Evolutionary conservation across 1,140 invertebrate species (phyloP).

Genomic region (Lordiphosa stackelbergi): DNA sequence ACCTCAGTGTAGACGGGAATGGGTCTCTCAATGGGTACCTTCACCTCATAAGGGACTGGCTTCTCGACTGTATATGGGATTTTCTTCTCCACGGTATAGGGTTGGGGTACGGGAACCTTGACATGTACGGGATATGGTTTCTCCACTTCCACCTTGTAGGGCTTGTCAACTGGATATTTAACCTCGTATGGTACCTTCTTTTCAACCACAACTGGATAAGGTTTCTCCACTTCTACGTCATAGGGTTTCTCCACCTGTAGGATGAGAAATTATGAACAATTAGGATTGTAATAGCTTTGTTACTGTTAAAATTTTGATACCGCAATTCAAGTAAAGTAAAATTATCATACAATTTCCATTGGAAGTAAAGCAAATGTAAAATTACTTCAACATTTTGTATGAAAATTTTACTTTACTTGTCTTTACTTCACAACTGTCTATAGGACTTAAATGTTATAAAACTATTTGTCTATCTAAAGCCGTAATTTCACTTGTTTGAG

Average conservation of each 20-base stretch:
- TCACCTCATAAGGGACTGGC: constrained; percentile 86
- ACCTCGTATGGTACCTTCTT: constrained; percentile 80
- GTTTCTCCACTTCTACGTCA: constrained; percentile 86
- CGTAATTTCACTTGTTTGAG: too few relatives aligned
- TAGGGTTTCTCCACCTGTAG: constrained; percentile 83
- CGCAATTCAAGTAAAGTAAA: too few relatives aligned
- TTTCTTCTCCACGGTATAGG: constrained; percentile 86
- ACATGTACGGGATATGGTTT: constrained; percentile 87
- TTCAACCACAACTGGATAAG: constrained; percentile 85
- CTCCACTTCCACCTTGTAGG: constrained; percentile 87
- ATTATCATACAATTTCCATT: too few relatives aligned
- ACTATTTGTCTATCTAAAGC: too few relatives aligned
- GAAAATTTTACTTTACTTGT: too few relatives aligned
- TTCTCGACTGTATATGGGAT: constrained; percentile 84
- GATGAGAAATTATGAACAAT: not conserved
- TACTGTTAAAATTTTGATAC: too few relatives aligned
- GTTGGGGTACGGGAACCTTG: constrained; percentile 87
- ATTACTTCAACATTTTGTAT: too few relatives aligned
- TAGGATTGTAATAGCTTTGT: too few relatives aligned
- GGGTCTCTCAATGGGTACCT: constrained; percentile 87
- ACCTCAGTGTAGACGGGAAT: constrained; percentile 87
- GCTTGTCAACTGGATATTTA: constrained; percentile 79
- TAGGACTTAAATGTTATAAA: too few relatives aligned
- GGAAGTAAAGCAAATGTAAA: too few relatives aligned
- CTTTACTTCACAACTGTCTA: too few relatives aligned